Conservation (phyloP, 1,140 invertebrate genomes). For the Zaprionus ghesquierei region DNA sequence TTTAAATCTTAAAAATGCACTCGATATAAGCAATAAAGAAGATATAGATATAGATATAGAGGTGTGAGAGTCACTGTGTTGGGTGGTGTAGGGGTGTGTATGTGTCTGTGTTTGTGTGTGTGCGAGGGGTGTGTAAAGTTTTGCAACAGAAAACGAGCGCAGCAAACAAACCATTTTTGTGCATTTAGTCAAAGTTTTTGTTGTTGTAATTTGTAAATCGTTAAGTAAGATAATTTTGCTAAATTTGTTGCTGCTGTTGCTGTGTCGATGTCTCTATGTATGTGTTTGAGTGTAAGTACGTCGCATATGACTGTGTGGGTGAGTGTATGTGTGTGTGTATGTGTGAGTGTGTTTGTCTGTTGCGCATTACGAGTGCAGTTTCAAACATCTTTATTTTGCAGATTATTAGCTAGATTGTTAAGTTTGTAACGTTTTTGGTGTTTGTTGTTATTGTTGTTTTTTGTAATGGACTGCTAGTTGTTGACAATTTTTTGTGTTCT, state of each 20-base stretch:
- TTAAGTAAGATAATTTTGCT: slow-evolving; percentile 76
- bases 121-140: slow-evolving; percentile 24
- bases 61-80: too few species aligned
- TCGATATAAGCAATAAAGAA: slow-evolving; percentile 60
- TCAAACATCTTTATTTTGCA: slow-evolving; percentile 80
- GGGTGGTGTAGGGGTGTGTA: too few species aligned
- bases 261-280: slow-evolving; percentile 39
- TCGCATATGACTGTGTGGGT: slow-evolving; percentile 37
- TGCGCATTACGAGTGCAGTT: slow-evolving; percentile 68
- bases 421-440: slow-evolving; percentile 61
- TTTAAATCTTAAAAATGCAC: slow-evolving; percentile 66
- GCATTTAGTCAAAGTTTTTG: slow-evolving; percentile 21
- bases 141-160: slow-evolving; percentile 72
- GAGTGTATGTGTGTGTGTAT: slow-evolving; percentile 24
- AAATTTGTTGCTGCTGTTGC: slow-evolving; percentile 47
- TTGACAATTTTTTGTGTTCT: slow-evolving; percentile 39
- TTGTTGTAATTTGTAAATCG: slow-evolving; percentile 48
- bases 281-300: slow-evolving; percentile 46
- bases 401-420: slow-evolving; percentile 74
- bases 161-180: slow-evolving; percentile 63
- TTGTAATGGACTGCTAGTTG: slow-evolving; percentile 36
- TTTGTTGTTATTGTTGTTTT: slow-evolving; percentile 42
- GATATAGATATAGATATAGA: slow-evolving; percentile 14
- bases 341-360: slow-evolving; percentile 48
- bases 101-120: slow-evolving; percentile 17